These are phyloP conservation scores for Lepus timidus DNA, from an alignment of 2,113 vertebrate species.

Conservation along the genomic window DNA sequence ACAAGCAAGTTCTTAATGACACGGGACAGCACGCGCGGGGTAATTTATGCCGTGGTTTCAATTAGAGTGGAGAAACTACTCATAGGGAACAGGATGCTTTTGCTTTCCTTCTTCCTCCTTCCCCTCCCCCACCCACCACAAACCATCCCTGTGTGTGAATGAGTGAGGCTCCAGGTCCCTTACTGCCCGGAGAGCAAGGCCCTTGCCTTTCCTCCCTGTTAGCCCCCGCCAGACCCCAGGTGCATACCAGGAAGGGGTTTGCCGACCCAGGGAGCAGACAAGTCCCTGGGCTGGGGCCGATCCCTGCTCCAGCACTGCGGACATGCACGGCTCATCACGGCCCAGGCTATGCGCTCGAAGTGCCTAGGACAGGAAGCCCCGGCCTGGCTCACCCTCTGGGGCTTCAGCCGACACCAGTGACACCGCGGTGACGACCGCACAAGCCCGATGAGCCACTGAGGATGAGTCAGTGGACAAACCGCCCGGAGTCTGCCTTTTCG, in stretches of 20 bases:
- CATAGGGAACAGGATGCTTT: not conserved
- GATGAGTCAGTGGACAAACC: not conserved
- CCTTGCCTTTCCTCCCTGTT: too few species aligned
- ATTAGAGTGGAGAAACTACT: not conserved
- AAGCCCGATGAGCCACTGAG: not conserved
- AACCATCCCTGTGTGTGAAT: not conserved
- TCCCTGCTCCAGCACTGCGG: not conserved
- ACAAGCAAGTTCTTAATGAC: not conserved
- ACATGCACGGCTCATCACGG: not conserved
- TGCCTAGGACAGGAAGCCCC: not conserved
- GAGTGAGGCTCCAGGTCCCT: not conserved
- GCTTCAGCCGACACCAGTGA: not conserved
- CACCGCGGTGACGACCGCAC: fast-evolving
- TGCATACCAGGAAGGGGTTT: not conserved
- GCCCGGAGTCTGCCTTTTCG: not conserved
- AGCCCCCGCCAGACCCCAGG: not conserved
- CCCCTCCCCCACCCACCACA: not conserved
- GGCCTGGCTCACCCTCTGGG: too few species aligned
- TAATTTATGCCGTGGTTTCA: not conserved
- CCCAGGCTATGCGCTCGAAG: too few species aligned
- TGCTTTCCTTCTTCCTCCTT: not conserved
- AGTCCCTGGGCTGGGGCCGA: not conserved
- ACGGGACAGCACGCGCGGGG: fast-evolving
- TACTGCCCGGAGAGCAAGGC: not conserved
- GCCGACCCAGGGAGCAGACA: not conserved